Evolutionary conservation across 2,888 invertebrate genomes (phyloP).

Genomic region (Philereme transversata): DNA sequence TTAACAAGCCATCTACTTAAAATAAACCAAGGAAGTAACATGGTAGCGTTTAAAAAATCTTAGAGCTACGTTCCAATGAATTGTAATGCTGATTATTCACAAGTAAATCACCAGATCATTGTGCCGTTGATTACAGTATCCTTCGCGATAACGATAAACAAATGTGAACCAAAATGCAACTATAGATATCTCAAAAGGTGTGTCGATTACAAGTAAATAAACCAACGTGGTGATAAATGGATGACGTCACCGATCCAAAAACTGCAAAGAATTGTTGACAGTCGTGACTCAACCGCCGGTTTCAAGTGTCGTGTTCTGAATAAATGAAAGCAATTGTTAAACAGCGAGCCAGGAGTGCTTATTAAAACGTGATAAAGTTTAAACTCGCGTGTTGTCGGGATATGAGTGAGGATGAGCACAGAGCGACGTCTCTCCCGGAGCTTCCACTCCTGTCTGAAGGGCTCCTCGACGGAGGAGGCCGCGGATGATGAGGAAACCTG

Average conservation of each 20-base stretch:
- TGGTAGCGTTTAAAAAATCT: conserved; percentile 1
- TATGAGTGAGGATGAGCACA: conserved; percentile 80
- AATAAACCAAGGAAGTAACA: conserved; percentile 1
- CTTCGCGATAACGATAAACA: conserved; percentile 54
- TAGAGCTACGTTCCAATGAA: conserved; percentile 1
- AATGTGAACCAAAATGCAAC: conserved; percentile 52
- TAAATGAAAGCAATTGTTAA: conserved; percentile 18
- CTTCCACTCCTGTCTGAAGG: conserved; percentile 88
- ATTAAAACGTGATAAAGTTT: conserved; percentile 46
- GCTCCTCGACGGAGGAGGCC: conserved; percentile 81
- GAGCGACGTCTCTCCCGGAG: conserved; percentile 86
- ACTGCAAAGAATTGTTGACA: conserved; percentile 32
- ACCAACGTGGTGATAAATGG: conserved; percentile 19
- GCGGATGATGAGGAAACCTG: conserved; percentile 78
- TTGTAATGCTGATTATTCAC: conserved; percentile 47
- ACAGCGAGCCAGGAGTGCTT: conserved; percentile 29
- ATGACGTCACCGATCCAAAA: conserved; percentile 39
- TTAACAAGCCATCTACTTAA: neutral
- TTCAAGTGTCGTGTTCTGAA: conserved; percentile 24
- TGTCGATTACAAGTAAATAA: conserved; percentile 43
- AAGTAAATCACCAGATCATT: conserved; percentile 56
- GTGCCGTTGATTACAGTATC: conserved; percentile 60
- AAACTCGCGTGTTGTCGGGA: conserved; percentile 55
- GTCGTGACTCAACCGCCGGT: conserved; percentile 27
- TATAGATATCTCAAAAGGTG: conserved; percentile 52